Conservation (phyloP, 2,888 invertebrate genomes). For the Coenonympha glycerion region DNA sequence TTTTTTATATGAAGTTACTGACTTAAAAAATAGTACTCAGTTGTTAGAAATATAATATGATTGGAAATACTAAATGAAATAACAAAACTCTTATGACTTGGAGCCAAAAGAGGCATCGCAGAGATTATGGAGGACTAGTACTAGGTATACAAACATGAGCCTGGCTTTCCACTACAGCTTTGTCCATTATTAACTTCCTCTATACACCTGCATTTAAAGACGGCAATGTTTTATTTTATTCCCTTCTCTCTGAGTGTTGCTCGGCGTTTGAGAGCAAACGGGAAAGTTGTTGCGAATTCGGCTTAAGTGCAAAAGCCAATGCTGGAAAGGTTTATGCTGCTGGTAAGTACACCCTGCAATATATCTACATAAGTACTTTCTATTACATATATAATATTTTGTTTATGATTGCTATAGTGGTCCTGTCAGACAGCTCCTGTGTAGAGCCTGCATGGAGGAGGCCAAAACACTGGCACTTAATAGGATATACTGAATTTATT, state of each 20-base stretch:
- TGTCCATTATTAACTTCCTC: constrained; percentile 65
- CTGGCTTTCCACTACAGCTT: constrained; percentile 57
- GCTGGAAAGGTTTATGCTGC: constrained; percentile 17
- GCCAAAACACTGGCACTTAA: too few relatives aligned
- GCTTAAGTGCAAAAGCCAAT: constrained; percentile 25
- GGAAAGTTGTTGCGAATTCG: constrained; percentile 21
- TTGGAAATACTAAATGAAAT: not conserved
- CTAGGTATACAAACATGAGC: constrained; percentile 56
- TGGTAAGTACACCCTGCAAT: not conserved
- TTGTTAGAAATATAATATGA: too few relatives aligned
- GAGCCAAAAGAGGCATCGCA: constrained; percentile 38
- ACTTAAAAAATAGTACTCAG: too few relatives aligned
- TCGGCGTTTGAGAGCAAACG: constrained; percentile 28
- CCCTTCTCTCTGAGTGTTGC: constrained; percentile 18
- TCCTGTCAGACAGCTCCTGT: too few relatives aligned
- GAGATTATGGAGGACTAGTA: constrained; percentile 57
- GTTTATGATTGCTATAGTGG: too few relatives aligned
- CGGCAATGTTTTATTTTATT: constrained; percentile 39
- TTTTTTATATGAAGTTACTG: too few relatives aligned
- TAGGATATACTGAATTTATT: too few relatives aligned
- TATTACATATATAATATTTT: too few relatives aligned
- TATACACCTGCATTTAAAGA: constrained; percentile 66
- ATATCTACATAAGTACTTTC: too few relatives aligned
- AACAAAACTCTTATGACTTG: constrained; percentile 26
- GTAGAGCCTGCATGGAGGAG: too few relatives aligned